Conservation (phyloP, 2,888 invertebrate species). For the Galerucella calmariensis region DNA sequence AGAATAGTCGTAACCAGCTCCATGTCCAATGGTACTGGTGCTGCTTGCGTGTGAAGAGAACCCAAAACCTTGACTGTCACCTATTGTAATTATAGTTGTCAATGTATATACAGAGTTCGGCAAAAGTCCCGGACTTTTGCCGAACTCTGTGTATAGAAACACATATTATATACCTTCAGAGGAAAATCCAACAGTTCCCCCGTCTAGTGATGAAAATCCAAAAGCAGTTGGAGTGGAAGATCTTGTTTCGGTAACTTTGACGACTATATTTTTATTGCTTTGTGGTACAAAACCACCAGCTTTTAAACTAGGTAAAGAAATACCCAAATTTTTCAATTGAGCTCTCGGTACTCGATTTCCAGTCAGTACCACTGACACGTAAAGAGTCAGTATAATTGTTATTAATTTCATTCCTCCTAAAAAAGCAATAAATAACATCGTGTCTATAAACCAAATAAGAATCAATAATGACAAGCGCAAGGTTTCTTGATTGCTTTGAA, state of each 20-base stretch:
- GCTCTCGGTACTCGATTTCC: background rate
- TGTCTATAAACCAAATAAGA: too few relatives aligned
- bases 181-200: background rate
- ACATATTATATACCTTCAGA: background rate
- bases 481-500: too few relatives aligned
- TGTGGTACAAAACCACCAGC: background rate
- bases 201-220: background rate
- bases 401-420: conserved; percentile 19
- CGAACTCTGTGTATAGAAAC: too few relatives aligned
- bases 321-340: conserved; percentile 8
- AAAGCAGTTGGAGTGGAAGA: background rate
- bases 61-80: background rate
- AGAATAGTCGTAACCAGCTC: background rate
- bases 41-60: background rate
- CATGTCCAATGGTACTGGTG: background rate
- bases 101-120: too few relatives aligned
- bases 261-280: background rate
- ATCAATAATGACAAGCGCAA: too few relatives aligned
- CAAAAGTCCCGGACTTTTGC: too few relatives aligned
- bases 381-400: conserved; percentile 6
- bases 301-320: background rate
- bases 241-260: background rate
- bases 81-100: background rate
- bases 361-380: background rate
- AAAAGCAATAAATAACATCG: conserved; percentile 9